Evolutionary conservation across 53 echinoderm and acorn worm species (phyloP).

Genomic region (Echinarachnius parma): DNA sequence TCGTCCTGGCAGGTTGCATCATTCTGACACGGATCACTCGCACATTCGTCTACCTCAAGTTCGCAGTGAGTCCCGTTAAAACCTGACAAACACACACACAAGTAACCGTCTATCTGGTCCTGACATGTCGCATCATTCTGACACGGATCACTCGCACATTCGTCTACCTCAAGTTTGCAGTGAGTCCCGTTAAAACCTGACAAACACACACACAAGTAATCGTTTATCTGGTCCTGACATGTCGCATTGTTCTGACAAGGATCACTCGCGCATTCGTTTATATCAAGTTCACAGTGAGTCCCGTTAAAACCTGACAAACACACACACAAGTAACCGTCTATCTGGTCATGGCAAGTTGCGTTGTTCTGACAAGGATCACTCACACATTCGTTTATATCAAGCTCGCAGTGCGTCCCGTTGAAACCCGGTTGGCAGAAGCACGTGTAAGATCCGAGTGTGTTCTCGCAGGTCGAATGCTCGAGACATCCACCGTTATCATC

Average conservation of each 20-base stretch:
- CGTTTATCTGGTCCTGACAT: conserved; percentile 29
- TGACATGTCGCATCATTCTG: conserved; percentile 23
- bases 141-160: conserved; percentile 43
- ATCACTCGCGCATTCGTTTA: conserved; percentile 42
- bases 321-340: conserved; percentile 32
- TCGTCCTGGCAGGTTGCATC: conserved; percentile 20
- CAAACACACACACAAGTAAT: conserved; percentile 20
- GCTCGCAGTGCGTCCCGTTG: conserved; percentile 52
- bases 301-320: conserved; percentile 36
- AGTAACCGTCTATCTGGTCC: conserved; percentile 24
- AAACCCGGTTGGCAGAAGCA: conserved; percentile 57
- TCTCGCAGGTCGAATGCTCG: too few species aligned
- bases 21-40: conserved; percentile 31
- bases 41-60: conserved; percentile 39
- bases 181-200: conserved; percentile 19
- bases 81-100: conserved; percentile 23
- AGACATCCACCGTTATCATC: too few species aligned
- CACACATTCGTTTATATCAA: conserved; percentile 44
- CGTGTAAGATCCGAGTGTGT: too few species aligned
- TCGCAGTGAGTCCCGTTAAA: conserved; percentile 35
- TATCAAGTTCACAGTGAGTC: conserved; percentile 33
- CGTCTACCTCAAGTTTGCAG: conserved; percentile 35
- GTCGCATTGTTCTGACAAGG: conserved; percentile 30
- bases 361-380: conserved; percentile 48
- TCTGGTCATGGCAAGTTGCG: conserved; percentile 25